phyloP scores from a whole-genome alignment of 2,888 invertebrate genomes.

The Lasioglossum pauxillum region DNA sequence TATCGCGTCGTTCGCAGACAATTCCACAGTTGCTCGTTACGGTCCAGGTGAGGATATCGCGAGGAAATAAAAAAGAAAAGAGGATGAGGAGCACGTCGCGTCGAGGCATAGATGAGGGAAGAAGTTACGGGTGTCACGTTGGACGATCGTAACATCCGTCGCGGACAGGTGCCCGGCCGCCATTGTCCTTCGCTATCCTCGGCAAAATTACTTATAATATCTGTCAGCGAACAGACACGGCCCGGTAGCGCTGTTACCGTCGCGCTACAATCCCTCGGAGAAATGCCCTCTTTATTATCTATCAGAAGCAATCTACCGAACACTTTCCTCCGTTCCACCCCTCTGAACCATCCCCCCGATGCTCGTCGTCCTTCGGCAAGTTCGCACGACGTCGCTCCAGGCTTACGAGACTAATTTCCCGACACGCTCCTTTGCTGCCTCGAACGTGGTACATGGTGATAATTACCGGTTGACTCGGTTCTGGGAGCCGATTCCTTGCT shows the following conservation, averaged over 20 bases:
- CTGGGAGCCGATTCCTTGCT: not conserved
- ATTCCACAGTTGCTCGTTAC: constrained; percentile 36
- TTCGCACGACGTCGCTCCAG: constrained; percentile 28
- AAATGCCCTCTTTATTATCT: constrained; percentile 79
- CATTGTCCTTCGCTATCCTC: constrained; percentile 57
- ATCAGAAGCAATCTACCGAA: constrained; percentile 77
- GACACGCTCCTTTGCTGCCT: constrained; percentile 18
- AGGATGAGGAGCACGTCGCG: constrained; percentile 18
- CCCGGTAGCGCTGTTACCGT: constrained; percentile 64
- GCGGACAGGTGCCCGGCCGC: constrained; percentile 44
- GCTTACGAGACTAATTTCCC: constrained; percentile 51
- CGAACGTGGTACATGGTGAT: not conserved
- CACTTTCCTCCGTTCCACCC: constrained; percentile 57
- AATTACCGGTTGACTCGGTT: not conserved
- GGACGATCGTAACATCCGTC: constrained; percentile 74
- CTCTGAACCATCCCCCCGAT: not conserved
- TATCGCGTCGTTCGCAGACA: constrained; percentile 15
- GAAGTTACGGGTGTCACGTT: constrained; percentile 75
- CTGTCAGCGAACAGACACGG: constrained; percentile 73
- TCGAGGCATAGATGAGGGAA: constrained; percentile 56
- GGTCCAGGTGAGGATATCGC: constrained; percentile 13
- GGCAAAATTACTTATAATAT: constrained; percentile 79
- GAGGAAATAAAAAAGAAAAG: constrained; percentile 53
- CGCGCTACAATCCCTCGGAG: constrained; percentile 73
- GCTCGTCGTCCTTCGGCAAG: constrained; percentile 6